phyloP scores from a whole-genome alignment of 2,888 invertebrate species.

The Cephus runcator region DNA sequence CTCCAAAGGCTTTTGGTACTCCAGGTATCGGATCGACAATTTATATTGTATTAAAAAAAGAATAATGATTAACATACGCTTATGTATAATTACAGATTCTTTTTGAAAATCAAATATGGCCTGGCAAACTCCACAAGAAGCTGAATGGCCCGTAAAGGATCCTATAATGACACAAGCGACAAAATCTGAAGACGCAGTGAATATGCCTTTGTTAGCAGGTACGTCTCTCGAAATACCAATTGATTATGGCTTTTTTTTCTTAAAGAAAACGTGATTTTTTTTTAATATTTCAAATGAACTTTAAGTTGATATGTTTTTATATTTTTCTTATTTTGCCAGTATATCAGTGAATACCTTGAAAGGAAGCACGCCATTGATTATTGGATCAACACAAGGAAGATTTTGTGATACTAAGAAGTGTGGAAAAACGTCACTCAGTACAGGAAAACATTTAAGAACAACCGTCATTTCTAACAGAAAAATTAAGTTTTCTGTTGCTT shows the following conservation, averaged over 20 bases:
- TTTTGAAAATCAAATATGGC: neutral
- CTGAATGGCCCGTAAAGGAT: neutral
- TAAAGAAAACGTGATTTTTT: neutral
- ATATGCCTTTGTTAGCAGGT: neutral
- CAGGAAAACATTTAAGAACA: neutral
- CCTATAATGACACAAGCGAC: neutral
- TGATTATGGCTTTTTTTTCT: neutral
- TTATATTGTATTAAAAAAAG: too few species aligned
- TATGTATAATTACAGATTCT: neutral
- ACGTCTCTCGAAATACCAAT: neutral
- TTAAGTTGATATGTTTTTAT: neutral
- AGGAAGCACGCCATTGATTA: neutral
- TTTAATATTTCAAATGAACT: too few species aligned
- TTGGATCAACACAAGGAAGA: neutral
- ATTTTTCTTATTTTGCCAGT: neutral
- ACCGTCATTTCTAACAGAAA: neutral
- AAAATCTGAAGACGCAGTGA: neutral
- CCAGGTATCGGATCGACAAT: neutral
- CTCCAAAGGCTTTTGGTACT: neutral
- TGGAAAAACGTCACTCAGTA: too few species aligned
- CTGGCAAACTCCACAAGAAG: slow-evolving; percentile 15
- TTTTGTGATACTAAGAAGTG: neutral
- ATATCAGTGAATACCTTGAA: neutral
- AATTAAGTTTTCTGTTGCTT: neutral
- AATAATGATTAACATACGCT: too few species aligned